phyloP scores from a whole-genome alignment of 1,140 invertebrate genomes.

The Drosophila kanapiae region DNA sequence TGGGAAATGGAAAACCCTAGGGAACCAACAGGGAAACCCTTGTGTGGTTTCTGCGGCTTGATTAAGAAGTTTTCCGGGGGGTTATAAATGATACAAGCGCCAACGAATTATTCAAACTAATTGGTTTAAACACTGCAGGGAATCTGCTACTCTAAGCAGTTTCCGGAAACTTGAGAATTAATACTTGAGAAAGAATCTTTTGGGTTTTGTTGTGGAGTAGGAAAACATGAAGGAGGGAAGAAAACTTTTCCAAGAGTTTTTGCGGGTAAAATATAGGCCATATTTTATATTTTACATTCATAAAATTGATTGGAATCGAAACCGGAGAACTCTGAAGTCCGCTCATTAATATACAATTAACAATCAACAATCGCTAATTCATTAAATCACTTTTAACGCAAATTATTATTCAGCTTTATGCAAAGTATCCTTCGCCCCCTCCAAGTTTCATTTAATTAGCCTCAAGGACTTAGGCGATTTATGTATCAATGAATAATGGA shows the following conservation, averaged over 20 bases:
- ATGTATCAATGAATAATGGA: slow-evolving; percentile 26
- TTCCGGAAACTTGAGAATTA: slow-evolving; percentile 24
- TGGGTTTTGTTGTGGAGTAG: background rate
- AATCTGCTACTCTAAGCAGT: slow-evolving; percentile 11
- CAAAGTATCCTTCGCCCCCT: background rate
- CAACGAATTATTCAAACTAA: slow-evolving; percentile 52
- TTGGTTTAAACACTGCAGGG: slow-evolving; percentile 43
- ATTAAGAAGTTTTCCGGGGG: slow-evolving; percentile 42
- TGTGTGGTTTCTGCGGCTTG: slow-evolving; percentile 47
- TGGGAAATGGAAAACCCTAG: background rate
- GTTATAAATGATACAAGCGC: slow-evolving; percentile 53
- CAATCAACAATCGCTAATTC: slow-evolving; percentile 1
- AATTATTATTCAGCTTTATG: slow-evolving; percentile 24
- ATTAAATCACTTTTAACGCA: slow-evolving; percentile 3
- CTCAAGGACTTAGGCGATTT: background rate
- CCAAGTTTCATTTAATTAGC: slow-evolving; percentile 18
- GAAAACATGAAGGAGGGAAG: background rate
- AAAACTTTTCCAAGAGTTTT: background rate
- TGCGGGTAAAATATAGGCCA: background rate
- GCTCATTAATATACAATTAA: slow-evolving; percentile 17
- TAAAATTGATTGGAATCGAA: background rate
- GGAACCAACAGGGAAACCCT: slow-evolving; percentile 12
- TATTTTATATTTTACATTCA: background rate
- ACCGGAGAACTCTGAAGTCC: background rate
- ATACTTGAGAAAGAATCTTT: slow-evolving; percentile 25